Evolutionary conservation across 2,113 vertebrate species (phyloP).

Genomic region (Merops nubicus): DNA sequence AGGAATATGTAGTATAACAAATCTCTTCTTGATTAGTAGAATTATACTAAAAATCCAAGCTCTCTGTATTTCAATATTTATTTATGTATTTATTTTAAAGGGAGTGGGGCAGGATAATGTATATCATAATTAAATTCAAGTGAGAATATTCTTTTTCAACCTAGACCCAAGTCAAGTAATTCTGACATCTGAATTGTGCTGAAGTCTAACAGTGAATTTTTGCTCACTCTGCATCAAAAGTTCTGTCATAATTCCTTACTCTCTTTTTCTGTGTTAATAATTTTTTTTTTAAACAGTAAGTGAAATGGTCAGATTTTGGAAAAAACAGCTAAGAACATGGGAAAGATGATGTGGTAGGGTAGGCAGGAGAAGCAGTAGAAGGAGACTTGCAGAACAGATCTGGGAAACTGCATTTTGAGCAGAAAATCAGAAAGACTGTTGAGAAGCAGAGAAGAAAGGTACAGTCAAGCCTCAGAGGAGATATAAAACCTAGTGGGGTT

Average conservation of each 20-base stretch:
- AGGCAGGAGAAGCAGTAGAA: neutral
- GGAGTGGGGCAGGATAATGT: accelerated
- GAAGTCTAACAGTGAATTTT: neutral
- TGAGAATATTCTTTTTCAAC: neutral
- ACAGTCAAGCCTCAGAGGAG: neutral
- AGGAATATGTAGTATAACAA: neutral
- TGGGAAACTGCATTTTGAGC: neutral
- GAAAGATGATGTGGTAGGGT: neutral
- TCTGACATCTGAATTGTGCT: neutral
- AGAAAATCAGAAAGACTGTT: neutral
- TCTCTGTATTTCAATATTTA: neutral
- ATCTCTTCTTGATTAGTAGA: neutral
- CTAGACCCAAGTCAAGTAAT: neutral
- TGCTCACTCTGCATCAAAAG: neutral
- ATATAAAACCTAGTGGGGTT: neutral
- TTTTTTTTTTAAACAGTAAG: neutral
- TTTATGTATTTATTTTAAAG: neutral
- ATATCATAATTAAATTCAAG: neutral
- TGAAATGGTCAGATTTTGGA: neutral
- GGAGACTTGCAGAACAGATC: neutral
- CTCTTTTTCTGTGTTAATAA: neutral
- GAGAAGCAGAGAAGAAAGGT: neutral
- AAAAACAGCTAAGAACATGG: neutral
- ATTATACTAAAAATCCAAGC: neutral
- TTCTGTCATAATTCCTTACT: neutral